Percentiles rank a stretch among this genome's conserved stretches.
phyloP scores from a whole-genome alignment of 2,113 vertebrate species.

The Dissostichus mawsoni region DNA sequence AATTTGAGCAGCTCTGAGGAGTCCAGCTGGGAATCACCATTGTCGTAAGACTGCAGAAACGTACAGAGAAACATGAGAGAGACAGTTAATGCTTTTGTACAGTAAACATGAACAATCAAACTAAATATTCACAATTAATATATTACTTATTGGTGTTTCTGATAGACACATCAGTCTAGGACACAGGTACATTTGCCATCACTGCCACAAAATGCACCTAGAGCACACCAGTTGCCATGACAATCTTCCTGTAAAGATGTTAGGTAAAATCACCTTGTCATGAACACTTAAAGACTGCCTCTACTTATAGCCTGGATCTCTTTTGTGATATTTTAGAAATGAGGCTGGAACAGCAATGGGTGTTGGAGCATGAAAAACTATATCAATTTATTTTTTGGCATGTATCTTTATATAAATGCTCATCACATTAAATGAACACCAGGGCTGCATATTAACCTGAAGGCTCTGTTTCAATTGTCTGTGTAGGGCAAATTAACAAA shows the following conservation, averaged over 20 bases:
- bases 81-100: neutral
- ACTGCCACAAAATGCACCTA: neutral
- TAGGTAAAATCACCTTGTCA: constrained; percentile 1
- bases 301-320: neutral
- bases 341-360: neutral
- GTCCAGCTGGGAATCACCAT: constrained; percentile 93
- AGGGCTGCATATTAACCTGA: neutral
- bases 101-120: neutral
- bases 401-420: neutral
- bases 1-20: constrained; percentile 95
- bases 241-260: neutral
- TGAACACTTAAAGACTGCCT: neutral
- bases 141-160: neutral
- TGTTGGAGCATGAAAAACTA: neutral
- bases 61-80: neutral
- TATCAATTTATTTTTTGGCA: neutral
- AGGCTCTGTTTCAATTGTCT: no score
- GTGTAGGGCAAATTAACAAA: neutral
- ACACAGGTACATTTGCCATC: neutral
- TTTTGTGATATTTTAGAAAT: no score
- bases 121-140: no score
- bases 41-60: constrained; percentile 89
- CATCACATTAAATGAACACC: neutral
- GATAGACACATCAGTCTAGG: neutral
- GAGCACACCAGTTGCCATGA: neutral